Evolutionary conservation across 2,888 invertebrate genomes (phyloP).

Genomic region (Choreutis nemorana): DNA sequence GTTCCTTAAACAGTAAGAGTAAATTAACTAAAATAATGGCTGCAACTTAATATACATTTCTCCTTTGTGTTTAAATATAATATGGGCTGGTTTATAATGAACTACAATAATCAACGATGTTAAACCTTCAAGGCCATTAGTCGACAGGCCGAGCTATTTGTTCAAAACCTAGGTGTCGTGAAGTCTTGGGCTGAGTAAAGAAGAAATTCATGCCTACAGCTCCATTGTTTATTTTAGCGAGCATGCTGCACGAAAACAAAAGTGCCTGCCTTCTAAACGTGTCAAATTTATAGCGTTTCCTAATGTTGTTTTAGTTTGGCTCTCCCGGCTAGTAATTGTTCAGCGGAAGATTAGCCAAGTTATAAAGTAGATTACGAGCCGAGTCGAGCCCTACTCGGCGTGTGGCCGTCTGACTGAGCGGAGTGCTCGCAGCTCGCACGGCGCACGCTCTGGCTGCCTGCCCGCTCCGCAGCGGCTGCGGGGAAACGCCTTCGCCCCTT

Average conservation of each 20-base stretch:
- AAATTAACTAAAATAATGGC: too few relatives aligned
- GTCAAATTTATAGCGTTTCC: conserved; percentile 16
- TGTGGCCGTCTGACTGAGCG: conserved; percentile 40
- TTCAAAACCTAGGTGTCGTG: too few relatives aligned
- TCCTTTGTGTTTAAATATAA: too few relatives aligned
- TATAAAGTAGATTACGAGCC: conserved; percentile 45
- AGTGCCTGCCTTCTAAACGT: conserved; percentile 17
- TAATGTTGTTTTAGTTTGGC: conserved; percentile 25
- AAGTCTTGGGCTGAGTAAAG: conserved; percentile 23
- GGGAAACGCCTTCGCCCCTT: conserved; percentile 52
- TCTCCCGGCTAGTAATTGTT: conserved; percentile 36
- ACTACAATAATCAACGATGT: too few relatives aligned
- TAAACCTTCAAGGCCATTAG: too few relatives aligned
- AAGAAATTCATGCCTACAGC: conserved; percentile 19
- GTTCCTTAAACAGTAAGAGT: too few relatives aligned
- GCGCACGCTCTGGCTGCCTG: conserved; percentile 52
- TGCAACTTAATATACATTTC: too few relatives aligned
- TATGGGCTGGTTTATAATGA: too few relatives aligned
- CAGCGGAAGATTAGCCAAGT: conserved; percentile 41
- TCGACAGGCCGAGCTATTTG: too few relatives aligned
- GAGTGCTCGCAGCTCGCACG: conserved; percentile 18
- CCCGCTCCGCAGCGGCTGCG: conserved; percentile 42
- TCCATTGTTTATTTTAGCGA: conserved; percentile 20
- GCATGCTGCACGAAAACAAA: too few relatives aligned
- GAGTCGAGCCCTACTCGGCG: conserved; percentile 29